Evolutionary conservation across 2,113 vertebrate species (phyloP).

Genomic region (Acinonyx jubatus): DNA sequence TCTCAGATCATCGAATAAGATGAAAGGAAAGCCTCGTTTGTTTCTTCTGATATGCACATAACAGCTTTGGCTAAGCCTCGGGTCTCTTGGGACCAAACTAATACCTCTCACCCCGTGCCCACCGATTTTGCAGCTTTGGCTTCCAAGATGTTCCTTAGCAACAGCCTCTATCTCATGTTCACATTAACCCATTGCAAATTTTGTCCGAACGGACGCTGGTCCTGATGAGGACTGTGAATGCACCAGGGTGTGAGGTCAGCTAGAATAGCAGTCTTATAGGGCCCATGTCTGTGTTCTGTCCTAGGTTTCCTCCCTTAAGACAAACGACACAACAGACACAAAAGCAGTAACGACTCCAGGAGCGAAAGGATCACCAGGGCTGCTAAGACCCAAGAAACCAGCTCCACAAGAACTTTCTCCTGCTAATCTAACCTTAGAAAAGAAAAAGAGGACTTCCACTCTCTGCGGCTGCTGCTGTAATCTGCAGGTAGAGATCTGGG

Average conservation of each 20-base stretch:
- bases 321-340: not conserved
- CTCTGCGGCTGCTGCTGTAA: too few relatives aligned
- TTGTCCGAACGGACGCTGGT: not conserved
- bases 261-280: not conserved
- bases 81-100: not conserved
- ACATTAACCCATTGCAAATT: not conserved
- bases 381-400: not conserved
- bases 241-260: too few relatives aligned
- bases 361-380: not conserved
- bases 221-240: not conserved
- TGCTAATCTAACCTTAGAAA: not conserved
- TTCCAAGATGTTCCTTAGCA: not conserved
- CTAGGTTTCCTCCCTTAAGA: not conserved
- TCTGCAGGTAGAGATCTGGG: not conserved
- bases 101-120: not conserved
- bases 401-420: not conserved
- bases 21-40: not conserved
- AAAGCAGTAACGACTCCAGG: not conserved
- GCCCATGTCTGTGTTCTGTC: not conserved
- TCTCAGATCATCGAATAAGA: not conserved
- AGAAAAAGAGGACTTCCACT: not conserved
- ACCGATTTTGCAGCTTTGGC: not conserved
- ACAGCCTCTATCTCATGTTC: not conserved
- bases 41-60: not conserved
- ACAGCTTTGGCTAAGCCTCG: not conserved